Evolutionary conservation across 30 jellyfish, hydroid and myxozoan genomes (phyloP), one percentile per base, ranked within the genome.

Genomic region (Sanderia malayensis): DNA sequence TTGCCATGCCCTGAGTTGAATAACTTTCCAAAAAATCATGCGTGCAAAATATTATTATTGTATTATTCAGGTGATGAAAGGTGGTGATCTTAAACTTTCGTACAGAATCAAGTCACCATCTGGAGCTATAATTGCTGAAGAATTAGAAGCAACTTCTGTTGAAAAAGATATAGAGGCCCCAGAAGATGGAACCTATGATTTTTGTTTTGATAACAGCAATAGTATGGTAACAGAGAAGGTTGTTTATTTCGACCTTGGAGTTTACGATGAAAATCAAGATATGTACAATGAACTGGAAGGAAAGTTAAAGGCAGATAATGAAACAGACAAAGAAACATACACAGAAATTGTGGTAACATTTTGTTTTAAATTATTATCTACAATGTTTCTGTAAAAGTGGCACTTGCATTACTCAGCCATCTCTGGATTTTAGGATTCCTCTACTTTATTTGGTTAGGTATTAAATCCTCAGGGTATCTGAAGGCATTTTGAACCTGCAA

Each of bases 161-260:
- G 88, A 80, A 44, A 80, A 68, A 28, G 76, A 86, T 15, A 68
- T 87, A 30, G 85, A 87, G 19, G 44, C 76, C 29, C 80, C 60
- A 18, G 94, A 87, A 81, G 87, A 74, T 68, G 96, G 96, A 0
- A 71, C 80, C 33, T 70, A 73, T 64, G 94, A 87, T 41, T 62
- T 87, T 34, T 87, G 96, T 67, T 87, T 87, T 44, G 95, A 87
- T 44, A 87, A 87, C 77, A 67, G 75, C 34, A 58, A 60, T 22
- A 87, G 96, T 61, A 71, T 74, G 83, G 34, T 80, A 19, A 53
- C 86, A n/a, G 94, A 87, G 18, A 87, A 87, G 73, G 92, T 87
- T 33, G 83, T 87, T 25, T 81, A 87, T 61, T 87, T 87, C 79
- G 96, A 87, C 47, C 92, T 87, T 61, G 96, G 96, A 13, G 70